Evolutionary conservation across 2,113 vertebrate species (phyloP).

Genomic region (Casuarius casuarius): DNA sequence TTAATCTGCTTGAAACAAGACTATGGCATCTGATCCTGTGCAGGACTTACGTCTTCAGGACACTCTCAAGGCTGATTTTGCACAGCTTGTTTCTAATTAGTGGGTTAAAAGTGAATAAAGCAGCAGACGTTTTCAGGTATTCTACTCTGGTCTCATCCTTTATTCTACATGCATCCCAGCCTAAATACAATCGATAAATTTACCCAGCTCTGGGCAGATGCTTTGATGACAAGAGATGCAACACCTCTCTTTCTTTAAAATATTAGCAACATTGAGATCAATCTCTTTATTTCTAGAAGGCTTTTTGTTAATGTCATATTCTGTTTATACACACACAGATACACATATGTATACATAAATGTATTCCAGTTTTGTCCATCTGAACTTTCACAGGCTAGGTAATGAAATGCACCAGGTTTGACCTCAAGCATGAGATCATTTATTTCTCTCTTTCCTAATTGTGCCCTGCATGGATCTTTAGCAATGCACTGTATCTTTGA

Average conservation of each 20-base stretch:
- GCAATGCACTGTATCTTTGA: background rate
- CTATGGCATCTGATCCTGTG: background rate
- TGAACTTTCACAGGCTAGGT: background rate
- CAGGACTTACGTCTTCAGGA: background rate
- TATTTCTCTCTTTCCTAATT: background rate
- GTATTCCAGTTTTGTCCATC: background rate
- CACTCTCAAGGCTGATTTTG: background rate
- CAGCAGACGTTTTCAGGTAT: background rate
- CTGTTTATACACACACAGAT: background rate
- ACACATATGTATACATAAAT: too few species aligned
- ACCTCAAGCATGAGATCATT: background rate
- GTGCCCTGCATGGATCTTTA: background rate
- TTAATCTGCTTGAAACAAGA: background rate
- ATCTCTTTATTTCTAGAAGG: background rate
- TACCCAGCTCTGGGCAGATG: background rate
- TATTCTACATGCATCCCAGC: background rate
- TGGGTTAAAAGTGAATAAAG: slow-evolving; percentile 5
- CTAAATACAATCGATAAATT: background rate
- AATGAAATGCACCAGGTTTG: background rate
- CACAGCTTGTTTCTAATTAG: background rate
- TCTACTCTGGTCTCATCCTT: background rate
- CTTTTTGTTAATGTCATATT: background rate
- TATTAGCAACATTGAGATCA: background rate
- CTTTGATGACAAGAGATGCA: background rate
- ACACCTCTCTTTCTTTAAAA: background rate